Evolutionary conservation across 2,888 invertebrate genomes (phyloP), one percentile per base, ranked within the genome.

Genomic region (Patella caerulea): DNA sequence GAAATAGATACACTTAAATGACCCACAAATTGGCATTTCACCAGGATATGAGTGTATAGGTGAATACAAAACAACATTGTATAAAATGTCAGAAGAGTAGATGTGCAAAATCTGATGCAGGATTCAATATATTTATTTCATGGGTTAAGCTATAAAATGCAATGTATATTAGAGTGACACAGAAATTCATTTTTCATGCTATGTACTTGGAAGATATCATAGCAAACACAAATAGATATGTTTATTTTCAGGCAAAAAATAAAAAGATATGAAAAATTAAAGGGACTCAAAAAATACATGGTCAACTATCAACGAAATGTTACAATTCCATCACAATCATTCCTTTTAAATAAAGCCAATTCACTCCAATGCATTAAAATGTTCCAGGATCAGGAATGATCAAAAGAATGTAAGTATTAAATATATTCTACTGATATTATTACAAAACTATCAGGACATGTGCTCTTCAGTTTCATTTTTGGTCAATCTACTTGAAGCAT

Each of bases 281-380:
- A 94, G 17, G 94, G 94, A 78, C 94, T 94, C 88, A 93, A 94
- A 87, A 94, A 92, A 80, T 90, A 94, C 79, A 92, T 94, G 79
- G 94, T 94, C 83, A 93, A 93, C 0, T 93, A 93, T 75, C 94
- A 94, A 81, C 92, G 93, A 79, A 93, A 92, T 59, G 91, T 92
- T 73, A 91, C 92, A 65, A 92, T 95, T 19, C 93, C 95, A 7
- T 95, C 95, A n/a, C 93, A 92, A 80, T 95, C 96, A 0, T 95
- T 95, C 89, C 94, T 94, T 29, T 93, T 96, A 69, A 96, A 96
- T 90, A 93, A 93, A 84, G 95, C 95, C 90, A 96, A 96, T 91
- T 95, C 95, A 89, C 94, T 95, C 89, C 95, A 95, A 94, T 96
- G 96, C 89, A 87, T 79, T 19, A 17, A 80, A 9, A 84, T 86